phyloP scores from a whole-genome alignment of 2,888 invertebrate genomes.

The Koerneria pararmatus region DNA sequence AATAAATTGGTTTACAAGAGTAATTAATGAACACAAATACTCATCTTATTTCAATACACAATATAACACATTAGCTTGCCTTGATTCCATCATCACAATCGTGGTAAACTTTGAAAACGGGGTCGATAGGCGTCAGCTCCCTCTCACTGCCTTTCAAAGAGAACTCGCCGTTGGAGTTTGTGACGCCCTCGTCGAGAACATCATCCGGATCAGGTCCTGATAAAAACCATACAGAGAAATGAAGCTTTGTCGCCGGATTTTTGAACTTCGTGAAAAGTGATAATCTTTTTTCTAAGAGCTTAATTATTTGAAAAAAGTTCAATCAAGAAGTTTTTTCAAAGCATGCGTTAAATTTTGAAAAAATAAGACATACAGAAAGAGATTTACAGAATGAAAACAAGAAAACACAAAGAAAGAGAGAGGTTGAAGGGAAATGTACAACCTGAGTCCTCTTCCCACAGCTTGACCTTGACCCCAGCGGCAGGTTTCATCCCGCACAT shows the following conservation, averaged over 20 bases:
- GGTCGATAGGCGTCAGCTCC: slow-evolving; percentile 44
- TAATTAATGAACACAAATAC: too few relatives aligned
- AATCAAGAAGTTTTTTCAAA: too few relatives aligned
- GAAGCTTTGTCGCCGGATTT: neutral
- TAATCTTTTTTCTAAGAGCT: too few relatives aligned
- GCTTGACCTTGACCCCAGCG: slow-evolving; percentile 39
- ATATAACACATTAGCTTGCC: slow-evolving; percentile 29
- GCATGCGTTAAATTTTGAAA: too few relatives aligned
- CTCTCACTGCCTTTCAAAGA: slow-evolving; percentile 33
- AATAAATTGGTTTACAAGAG: too few relatives aligned
- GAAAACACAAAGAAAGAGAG: too few relatives aligned
- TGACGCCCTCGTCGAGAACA: slow-evolving; percentile 40
- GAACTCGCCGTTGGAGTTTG: slow-evolving; percentile 39
- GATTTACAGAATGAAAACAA: too few relatives aligned
- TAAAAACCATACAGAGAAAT: slow-evolving; percentile 3
- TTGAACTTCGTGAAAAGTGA: too few relatives aligned
- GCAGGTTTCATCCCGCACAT: slow-evolving; percentile 40
- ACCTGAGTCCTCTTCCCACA: slow-evolving; percentile 49
- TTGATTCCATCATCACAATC: slow-evolving; percentile 43
- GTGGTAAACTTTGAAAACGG: slow-evolving; percentile 45
- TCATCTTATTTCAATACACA: too few relatives aligned
- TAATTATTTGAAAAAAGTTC: too few relatives aligned
- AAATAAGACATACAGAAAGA: too few relatives aligned
- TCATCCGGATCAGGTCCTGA: slow-evolving; percentile 45
- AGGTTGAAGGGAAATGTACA: neutral